These are phyloP conservation scores for Amblyjoppa proteus DNA, from an alignment of 2,888 invertebrate genomes.

Conservation along the genomic window DNA sequence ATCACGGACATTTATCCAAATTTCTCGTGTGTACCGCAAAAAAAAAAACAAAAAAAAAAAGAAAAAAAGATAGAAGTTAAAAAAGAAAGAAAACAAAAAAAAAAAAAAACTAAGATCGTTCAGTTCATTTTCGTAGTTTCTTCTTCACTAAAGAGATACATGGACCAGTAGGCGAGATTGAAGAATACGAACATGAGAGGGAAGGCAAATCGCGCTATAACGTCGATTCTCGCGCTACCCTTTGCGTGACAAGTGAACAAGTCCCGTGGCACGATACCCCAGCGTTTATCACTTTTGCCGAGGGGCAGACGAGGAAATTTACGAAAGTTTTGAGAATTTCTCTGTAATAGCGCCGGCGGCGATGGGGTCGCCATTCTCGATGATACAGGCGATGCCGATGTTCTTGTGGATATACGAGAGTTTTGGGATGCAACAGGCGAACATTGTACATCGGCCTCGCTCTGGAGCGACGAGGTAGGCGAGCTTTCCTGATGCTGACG, in stretches of 20 bases:
- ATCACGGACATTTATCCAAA: background rate
- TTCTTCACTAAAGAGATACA: slow-evolving; percentile 92
- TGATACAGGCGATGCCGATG: slow-evolving; percentile 73
- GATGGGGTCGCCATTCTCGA: slow-evolving; percentile 75
- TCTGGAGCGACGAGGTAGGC: slow-evolving; percentile 77
- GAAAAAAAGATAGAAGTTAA: background rate
- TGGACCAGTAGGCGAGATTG: slow-evolving; percentile 97
- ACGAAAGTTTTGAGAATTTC: slow-evolving; percentile 71
- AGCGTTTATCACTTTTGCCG: slow-evolving; percentile 74
- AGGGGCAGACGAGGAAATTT: slow-evolving; percentile 74
- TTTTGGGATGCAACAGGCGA: slow-evolving; percentile 69
- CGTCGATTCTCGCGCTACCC: slow-evolving; percentile 92
- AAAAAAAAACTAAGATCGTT: slow-evolving; percentile 88
- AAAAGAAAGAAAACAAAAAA: background rate
- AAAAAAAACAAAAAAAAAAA: background rate
- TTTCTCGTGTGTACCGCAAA: background rate
- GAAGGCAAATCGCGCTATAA: slow-evolving; percentile 97
- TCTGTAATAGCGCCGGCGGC: slow-evolving; percentile 68
- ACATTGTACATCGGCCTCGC: slow-evolving; percentile 72
- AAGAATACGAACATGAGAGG: slow-evolving; percentile 97
- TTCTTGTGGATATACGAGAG: slow-evolving; percentile 66
- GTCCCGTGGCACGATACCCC: slow-evolving; percentile 76
- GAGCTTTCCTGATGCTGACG: slow-evolving; percentile 71
- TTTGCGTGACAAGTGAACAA: slow-evolving; percentile 80
- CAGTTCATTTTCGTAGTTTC: slow-evolving; percentile 93